These are phyloP conservation scores for Saturnia pavonia DNA, from an alignment of 2,888 invertebrate genomes.

Conservation along the genomic window DNA sequence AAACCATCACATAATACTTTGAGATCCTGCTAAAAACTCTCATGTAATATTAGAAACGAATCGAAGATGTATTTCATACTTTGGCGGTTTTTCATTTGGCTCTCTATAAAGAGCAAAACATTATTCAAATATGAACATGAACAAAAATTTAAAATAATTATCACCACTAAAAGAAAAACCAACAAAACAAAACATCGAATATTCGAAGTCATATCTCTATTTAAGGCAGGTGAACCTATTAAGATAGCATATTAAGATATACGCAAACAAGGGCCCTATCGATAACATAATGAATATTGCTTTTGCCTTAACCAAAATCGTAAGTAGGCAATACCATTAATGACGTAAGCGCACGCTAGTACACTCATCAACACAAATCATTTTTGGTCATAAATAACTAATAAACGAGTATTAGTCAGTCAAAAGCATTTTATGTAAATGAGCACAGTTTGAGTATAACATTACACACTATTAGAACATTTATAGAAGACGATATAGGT, in stretches of 20 bases:
- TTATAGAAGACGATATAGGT: too few relatives aligned
- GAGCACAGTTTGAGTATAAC: background rate
- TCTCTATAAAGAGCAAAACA: too few relatives aligned
- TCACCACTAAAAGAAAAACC: background rate
- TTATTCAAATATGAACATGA: background rate
- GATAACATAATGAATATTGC: constrained; percentile 15
- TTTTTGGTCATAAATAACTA: constrained; percentile 10
- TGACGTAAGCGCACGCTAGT: constrained; percentile 1
- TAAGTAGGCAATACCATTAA: background rate
- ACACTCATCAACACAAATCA: constrained; percentile 9
- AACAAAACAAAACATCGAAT: background rate
- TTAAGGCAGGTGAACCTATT: constrained; percentile 8
- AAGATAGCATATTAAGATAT: constrained; percentile 9
- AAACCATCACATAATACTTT: too few relatives aligned
- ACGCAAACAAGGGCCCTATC: constrained; percentile 1
- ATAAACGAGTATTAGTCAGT: constrained; percentile 1
- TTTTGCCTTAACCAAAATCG: constrained; percentile 11
- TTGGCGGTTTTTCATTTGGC: too few relatives aligned
- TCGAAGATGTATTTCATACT: too few relatives aligned
- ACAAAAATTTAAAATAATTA: background rate
- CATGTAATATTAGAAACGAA: too few relatives aligned
- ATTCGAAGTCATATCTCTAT: background rate
- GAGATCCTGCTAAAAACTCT: too few relatives aligned
- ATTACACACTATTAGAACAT: too few relatives aligned
- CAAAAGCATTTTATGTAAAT: constrained; percentile 6